A percentile compares a stretch with the other conserved stretches of the same genome.
Evolutionary conservation across 2,113 vertebrate genomes (phyloP).

Genomic region (Aspidoscelis tigris): DNA sequence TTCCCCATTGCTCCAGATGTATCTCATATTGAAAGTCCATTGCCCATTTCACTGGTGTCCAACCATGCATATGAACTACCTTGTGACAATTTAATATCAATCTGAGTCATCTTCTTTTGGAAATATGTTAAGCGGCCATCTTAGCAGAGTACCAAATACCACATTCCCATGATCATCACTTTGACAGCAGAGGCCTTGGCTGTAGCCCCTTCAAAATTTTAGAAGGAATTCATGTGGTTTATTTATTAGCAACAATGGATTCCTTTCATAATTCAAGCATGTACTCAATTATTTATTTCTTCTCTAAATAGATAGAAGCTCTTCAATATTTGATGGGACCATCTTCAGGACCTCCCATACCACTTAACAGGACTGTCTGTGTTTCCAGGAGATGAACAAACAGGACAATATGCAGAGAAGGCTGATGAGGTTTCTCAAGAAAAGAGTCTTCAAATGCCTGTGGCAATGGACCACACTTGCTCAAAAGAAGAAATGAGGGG

Average conservation of each 20-base stretch:
- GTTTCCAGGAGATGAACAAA: neutral
- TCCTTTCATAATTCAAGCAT: conserved; percentile 20
- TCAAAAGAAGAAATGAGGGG: neutral
- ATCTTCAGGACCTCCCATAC: neutral
- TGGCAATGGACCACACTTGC: neutral
- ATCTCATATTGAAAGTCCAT: too few species aligned
- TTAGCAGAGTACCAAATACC: neutral
- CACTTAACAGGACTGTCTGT: conserved; percentile 6
- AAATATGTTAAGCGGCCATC: neutral
- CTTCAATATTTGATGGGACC: conserved; percentile 30
- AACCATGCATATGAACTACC: too few species aligned
- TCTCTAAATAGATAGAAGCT: neutral
- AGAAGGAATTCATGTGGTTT: neutral
- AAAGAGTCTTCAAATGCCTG: neutral
- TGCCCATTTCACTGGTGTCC: too few species aligned
- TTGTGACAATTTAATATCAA: too few species aligned
- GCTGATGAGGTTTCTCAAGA: neutral
- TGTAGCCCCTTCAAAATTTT: conserved; percentile 4
- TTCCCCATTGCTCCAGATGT: too few species aligned
- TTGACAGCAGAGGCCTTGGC: neutral
- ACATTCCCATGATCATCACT: neutral
- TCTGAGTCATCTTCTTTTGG: neutral
- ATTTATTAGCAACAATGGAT: conserved; percentile 19
- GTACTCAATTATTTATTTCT: conserved; percentile 15
- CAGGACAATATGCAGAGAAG: neutral